Evolutionary conservation across 1,140 invertebrate species (phyloP).

Genomic region (Coelopa frigida): DNA sequence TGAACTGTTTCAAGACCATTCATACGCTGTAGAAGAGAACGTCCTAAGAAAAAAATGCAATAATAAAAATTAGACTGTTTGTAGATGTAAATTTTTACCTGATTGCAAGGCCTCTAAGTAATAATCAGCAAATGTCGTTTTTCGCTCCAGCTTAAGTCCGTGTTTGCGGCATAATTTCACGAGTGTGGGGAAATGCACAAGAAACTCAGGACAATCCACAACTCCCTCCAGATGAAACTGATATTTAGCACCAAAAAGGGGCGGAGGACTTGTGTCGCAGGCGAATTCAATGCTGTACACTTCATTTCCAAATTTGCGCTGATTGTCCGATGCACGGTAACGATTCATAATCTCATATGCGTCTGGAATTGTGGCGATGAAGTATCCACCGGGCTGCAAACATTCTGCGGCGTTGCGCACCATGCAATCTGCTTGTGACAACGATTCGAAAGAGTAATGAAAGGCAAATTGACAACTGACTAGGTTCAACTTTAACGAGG

Average conservation of each 20-base stretch:
- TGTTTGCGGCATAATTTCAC: constrained; percentile 73
- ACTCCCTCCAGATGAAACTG: constrained; percentile 92
- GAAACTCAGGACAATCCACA: constrained; percentile 97
- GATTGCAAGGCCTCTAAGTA: constrained; percentile 61
- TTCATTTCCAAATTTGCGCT: constrained; percentile 76
- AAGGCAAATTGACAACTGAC: constrained; percentile 97
- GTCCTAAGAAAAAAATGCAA: constrained; percentile 17
- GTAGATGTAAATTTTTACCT: constrained; percentile 36
- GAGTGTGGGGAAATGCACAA: constrained; percentile 87
- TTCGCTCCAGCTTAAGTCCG: constrained; percentile 70
- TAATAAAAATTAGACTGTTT: not conserved
- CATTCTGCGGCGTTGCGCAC: constrained; percentile 86
- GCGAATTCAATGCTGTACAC: constrained; percentile 77
- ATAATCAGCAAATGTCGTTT: constrained; percentile 73
- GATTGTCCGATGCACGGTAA: constrained; percentile 49
- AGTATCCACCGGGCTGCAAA: constrained; percentile 82
- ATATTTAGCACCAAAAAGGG: constrained; percentile 94
- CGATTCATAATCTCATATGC: constrained; percentile 77
- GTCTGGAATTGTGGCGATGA: constrained; percentile 95
- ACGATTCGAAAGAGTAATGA: constrained; percentile 91
- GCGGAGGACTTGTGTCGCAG: constrained; percentile 60
- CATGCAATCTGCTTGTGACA: constrained; percentile 88
- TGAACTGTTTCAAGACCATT: constrained; percentile 66
- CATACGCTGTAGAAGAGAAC: constrained; percentile 64
- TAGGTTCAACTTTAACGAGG: constrained; percentile 74